Percentiles rank a stretch among this genome's conserved stretches.
These are phyloP conservation scores for Sturnira hondurensis DNA, from an alignment of 2,113 vertebrate species.

Conservation along the genomic window DNA sequence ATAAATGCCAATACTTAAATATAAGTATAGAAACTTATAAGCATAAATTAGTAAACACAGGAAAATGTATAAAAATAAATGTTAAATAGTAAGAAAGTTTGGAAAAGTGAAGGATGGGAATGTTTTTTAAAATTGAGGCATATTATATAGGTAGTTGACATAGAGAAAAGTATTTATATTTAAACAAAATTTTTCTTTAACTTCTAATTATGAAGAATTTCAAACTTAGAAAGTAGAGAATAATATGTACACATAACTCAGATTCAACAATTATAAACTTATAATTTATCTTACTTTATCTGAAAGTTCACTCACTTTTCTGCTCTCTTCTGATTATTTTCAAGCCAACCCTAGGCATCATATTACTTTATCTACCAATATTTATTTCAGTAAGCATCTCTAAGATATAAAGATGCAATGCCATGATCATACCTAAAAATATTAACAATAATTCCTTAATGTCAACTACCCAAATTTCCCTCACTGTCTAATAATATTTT, in stretches of 20 bases:
- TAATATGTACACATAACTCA: background rate
- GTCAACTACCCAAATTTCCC: background rate
- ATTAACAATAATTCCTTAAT: background rate
- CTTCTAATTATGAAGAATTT: conserved; percentile 20
- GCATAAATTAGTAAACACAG: conserved; percentile 2
- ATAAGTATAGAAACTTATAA: background rate
- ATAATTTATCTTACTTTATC: background rate
- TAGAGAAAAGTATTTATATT: background rate
- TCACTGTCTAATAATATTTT: background rate
- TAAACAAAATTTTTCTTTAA: conserved; percentile 31
- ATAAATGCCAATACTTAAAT: conserved; percentile 25
- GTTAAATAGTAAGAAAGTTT: background rate
- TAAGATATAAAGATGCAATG: background rate
- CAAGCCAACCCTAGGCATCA: background rate
- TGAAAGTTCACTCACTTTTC: background rate
- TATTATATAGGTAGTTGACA: background rate
- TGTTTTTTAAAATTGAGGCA: background rate
- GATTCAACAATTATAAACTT: background rate
- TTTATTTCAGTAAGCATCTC: background rate
- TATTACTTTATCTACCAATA: background rate
- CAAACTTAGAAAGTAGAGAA: background rate
- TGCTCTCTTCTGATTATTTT: background rate
- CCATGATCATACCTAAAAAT: background rate
- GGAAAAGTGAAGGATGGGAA: background rate
- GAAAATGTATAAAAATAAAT: conserved; percentile 18